A percentile compares a stretch with the other conserved stretches of the same genome.
phyloP scores from a whole-genome alignment of 2,113 vertebrate genomes.

The Vireo altiloquus region DNA sequence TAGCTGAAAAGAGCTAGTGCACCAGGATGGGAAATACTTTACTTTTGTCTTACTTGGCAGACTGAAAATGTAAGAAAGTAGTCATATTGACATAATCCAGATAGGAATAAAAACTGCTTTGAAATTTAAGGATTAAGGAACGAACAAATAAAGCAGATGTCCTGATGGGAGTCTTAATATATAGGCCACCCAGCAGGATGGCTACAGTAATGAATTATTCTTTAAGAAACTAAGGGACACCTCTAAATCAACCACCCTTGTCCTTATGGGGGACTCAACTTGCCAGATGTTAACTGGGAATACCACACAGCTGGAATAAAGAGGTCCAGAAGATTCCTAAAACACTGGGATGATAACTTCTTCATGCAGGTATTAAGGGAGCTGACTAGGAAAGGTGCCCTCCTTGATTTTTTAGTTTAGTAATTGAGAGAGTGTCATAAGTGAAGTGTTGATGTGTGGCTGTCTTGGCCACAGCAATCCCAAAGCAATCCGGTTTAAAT shows the following conservation, averaged over 20 bases:
- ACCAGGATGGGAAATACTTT: neutral
- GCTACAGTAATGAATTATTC: neutral
- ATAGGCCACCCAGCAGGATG: neutral
- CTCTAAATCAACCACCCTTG: neutral
- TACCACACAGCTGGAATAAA: neutral
- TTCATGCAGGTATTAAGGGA: neutral
- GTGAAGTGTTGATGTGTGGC: neutral
- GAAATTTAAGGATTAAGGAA: neutral
- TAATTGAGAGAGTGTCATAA: neutral
- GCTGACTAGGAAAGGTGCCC: neutral
- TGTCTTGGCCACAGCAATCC: neutral
- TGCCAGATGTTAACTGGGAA: neutral
- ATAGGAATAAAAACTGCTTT: neutral
- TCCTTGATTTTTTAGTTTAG: neutral
- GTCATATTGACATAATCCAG: neutral
- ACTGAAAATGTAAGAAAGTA: neutral
- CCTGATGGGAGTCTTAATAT: accelerated
- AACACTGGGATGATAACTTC: neutral
- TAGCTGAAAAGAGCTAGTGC: neutral
- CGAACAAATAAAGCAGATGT: neutral
- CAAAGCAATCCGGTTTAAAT: neutral
- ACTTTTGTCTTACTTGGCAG: neutral
- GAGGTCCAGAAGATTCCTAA: neutral
- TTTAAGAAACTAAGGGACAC: neutral
- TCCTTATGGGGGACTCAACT: neutral